Evolutionary conservation across 2,888 invertebrate species (phyloP), one percentile per base, ranked within the genome.

Genomic region (Lymantria monacha): DNA sequence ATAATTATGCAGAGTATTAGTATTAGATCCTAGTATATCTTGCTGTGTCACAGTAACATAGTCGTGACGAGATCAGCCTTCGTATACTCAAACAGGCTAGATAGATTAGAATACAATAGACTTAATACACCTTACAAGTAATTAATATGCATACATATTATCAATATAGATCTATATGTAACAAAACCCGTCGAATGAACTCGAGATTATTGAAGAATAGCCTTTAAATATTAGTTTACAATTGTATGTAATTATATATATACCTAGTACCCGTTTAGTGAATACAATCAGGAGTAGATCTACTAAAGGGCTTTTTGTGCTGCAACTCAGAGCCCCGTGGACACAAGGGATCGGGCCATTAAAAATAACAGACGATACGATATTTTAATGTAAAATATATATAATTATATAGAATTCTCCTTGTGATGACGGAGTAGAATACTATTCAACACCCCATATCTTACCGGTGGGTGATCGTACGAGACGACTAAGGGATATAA

Each of bases 51-150:
- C 72, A 69, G 53, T 71, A 76, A 77, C 73, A 61, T 57, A 60
- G 62, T 82, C 89, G 89, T 89, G 90, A 87, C 86, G 67, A 68
- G 69, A 74, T 63, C 69, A 87, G 74, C 90, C 89, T 90, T 88
- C 84, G 71, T 63, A 57, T 64, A 66, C 74, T 78, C 72, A 80
- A 80, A 76, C 81, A 72, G 77, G 74, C 81, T 77, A 72, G 78
- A 80, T 80, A 72, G 79, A 89, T 89, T 89, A 87, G 81, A 88
- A 89, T 89, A 89, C 90, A 89, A 90, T 88, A 71, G 84, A 70
- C 69, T 64, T 76, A 75, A 80, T 10, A 76, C 72, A 80, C 74
- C 78, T 81, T 76, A 78, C 80, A 75, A 63, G 74, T 77, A 84
- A 88, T 88, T 88, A 87, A 84, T 86, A 82, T 78, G 74, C 74